A percentile compares a stretch with the other conserved stretches of the same genome.
phyloP scores from a whole-genome alignment of 30 jellyfish, hydroid and myxozoan genomes.

The Hydractinia symbiolongicarpus region DNA sequence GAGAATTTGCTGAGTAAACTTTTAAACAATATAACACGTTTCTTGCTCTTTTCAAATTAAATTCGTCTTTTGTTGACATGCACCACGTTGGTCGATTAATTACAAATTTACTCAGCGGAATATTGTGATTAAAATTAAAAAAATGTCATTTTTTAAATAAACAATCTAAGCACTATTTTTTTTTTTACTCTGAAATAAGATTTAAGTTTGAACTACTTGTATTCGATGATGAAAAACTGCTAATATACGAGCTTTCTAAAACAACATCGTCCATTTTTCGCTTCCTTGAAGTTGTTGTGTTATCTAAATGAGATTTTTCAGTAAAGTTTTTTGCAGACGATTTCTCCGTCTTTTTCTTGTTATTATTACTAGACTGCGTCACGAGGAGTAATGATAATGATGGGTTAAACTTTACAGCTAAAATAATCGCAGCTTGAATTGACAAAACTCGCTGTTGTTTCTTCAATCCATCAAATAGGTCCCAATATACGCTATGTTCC shows the following conservation, averaged over 20 bases:
- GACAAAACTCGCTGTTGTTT: conserved; percentile 95
- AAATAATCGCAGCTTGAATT: conserved; percentile 88
- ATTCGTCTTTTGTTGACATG: no score
- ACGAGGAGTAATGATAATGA: conserved; percentile 77
- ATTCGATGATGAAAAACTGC: no score
- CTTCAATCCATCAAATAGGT: conserved; percentile 86
- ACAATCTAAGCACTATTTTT: no score
- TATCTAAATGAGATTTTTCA: background rate
- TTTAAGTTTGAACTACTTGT: no score
- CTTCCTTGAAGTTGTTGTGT: background rate
- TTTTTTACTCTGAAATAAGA: no score
- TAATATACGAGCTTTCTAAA: background rate
- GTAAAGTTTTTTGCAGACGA: background rate
- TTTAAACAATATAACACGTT: no score
- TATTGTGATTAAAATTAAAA: no score
- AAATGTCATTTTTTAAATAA: no score
- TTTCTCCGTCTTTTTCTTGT: conserved; percentile 68
- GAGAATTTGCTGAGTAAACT: no score
- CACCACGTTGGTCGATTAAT: no score
- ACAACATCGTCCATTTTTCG: conserved; percentile 10
- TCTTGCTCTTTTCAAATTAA: no score
- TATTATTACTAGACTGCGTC: conserved; percentile 68
- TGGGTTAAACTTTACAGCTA: conserved; percentile 78
- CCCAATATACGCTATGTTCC: conserved; percentile 98
- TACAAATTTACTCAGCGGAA: no score